Base-by-base conservation (phyloP, 2,888 invertebrate species). In the Cepaea hortensis region DNA sequence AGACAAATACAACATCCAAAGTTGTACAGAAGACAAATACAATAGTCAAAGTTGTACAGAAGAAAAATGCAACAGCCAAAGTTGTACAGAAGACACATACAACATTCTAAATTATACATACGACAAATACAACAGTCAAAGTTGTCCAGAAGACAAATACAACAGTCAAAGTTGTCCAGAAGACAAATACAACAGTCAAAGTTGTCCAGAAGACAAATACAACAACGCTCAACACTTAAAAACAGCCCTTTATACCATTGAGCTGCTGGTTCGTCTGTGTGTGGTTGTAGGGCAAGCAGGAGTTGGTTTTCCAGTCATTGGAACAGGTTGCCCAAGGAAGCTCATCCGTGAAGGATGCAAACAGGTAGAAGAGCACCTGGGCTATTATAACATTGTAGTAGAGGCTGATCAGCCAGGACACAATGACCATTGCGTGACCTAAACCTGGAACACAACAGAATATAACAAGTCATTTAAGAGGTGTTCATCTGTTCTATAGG, bases 301-400 rank as follows among this genome's bases (percentile, higher is more conserved):
- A 88, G 3, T 89, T 85, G 3, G 93, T 93, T 89, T 94, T 94
- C 94, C 94, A 94, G 0, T 88, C 85, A 85, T 94, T 93, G 86
- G 90, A 90, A 87, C 95, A 95, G n/a, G 88, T 88, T 6, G 91
- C 89, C 95, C 94, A 95, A 2, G 94, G 95, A 55, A 95, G 89
- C 65, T 89, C 88, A 18, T 91, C 88, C 7, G 92, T 92, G 90
- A 94, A 93, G 1, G 94, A 94, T 11, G 93, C 90, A 84, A 93
- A 93, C 79, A 94, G 90, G 89, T 93, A 95, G 87, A 93, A 94
- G 65, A 94, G 82, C 20, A 92, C 92, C 89, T 94, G 94, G 9
- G 94, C 90, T 55, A 95, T 93, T 87, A 95, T 91, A n/a, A 95
- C 94, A 89, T 94, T 94, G 89, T 95, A 95, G 88, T 94, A 95